Conservation (phyloP, 2,888 invertebrate species). For the Cataglyphis livida region DNA sequence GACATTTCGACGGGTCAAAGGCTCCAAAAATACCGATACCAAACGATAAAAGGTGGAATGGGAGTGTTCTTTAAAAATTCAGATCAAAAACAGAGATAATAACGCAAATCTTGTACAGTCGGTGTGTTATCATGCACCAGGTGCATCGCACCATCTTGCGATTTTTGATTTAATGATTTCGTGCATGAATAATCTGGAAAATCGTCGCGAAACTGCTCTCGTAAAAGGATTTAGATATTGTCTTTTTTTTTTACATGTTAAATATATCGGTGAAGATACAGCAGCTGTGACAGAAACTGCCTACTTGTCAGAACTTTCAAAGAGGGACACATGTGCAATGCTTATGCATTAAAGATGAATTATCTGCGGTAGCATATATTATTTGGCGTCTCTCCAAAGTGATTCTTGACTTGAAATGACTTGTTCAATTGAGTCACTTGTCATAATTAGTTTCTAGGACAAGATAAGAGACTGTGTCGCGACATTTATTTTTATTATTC, state of each 20-base stretch:
- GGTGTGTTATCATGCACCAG: background rate
- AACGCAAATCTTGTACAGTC: background rate
- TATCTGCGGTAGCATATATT: constrained; percentile 49
- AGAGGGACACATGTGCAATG: constrained; percentile 51
- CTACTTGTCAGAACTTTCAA: constrained; percentile 51
- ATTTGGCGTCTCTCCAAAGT: constrained; percentile 34
- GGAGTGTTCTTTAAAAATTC: background rate
- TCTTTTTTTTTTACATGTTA: constrained; percentile 28
- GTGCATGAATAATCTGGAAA: constrained; percentile 12
- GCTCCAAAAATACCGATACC: constrained; percentile 37
- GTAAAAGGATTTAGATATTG: constrained; percentile 30
- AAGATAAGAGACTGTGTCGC: constrained; percentile 15
- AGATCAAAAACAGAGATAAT: background rate
- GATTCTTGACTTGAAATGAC: constrained; percentile 40
- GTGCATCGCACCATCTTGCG: no score
- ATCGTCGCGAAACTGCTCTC: constrained; percentile 14
- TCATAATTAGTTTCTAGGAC: constrained; percentile 50
- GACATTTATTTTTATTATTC: constrained; percentile 18
- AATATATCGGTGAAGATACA: constrained; percentile 38
- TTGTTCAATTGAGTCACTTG: constrained; percentile 38
- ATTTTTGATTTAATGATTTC: constrained; percentile 31
- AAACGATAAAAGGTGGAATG: constrained; percentile 6
- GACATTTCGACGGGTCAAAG: constrained; percentile 56
- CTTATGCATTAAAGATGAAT: constrained; percentile 54
- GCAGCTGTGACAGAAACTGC: constrained; percentile 49